Percentiles rank a stretch among this genome's conserved stretches.
These are phyloP conservation scores for Xylocampa areola DNA, from an alignment of 2,888 invertebrate species.

Conservation along the genomic window DNA sequence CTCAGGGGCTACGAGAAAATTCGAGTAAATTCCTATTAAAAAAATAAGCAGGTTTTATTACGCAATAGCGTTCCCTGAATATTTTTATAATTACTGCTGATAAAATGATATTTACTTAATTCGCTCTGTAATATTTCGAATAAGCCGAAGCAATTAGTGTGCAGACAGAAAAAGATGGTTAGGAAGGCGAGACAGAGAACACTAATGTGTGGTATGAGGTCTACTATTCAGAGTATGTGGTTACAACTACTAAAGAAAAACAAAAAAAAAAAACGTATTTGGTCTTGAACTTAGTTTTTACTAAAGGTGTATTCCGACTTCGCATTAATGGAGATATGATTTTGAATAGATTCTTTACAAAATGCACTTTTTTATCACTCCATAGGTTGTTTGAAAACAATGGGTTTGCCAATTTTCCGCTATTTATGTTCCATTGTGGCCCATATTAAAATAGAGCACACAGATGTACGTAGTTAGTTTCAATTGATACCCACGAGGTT, in stretches of 20 bases:
- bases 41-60: not conserved
- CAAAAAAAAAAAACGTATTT: too few relatives aligned
- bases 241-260: too few relatives aligned
- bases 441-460: conserved; percentile 53
- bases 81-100: not conserved
- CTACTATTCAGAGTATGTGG: too few relatives aligned
- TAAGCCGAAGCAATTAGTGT: not conserved
- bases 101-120: not conserved
- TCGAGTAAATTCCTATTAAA: not conserved
- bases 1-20: not conserved
- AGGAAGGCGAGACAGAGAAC: not conserved
- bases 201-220: too few relatives aligned
- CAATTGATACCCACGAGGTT: conserved; percentile 52
- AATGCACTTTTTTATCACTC: too few relatives aligned
- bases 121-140: not conserved
- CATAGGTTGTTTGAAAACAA: conserved; percentile 20
- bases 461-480: conserved; percentile 51
- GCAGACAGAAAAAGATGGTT: conserved; percentile 5
- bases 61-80: not conserved
- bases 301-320: too few relatives aligned
- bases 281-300: too few relatives aligned
- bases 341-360: too few relatives aligned
- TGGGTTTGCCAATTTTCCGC: conserved; percentile 37
- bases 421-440: conserved; percentile 45
- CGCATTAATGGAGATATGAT: too few relatives aligned